A percentile compares a stretch with the other conserved stretches of the same genome.
Conservation (phyloP, 1,140 invertebrate species). For the Bemisia tabaci region DNA sequence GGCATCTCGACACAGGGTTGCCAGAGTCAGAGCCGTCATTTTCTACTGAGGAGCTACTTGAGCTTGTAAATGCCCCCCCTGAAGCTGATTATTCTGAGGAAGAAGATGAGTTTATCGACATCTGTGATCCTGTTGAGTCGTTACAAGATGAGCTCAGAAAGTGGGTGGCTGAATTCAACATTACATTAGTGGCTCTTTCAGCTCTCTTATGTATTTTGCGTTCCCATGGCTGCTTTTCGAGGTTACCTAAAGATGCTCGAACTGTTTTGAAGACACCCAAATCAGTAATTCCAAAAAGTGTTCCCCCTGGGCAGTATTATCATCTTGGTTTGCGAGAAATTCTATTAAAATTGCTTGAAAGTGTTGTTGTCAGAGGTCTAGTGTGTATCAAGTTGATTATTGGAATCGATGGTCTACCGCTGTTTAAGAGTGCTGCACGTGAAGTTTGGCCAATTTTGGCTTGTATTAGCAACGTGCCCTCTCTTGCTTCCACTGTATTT, state of each 20-base stretch:
- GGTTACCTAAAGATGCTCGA: constrained; percentile 8
- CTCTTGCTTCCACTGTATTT: constrained; percentile 7
- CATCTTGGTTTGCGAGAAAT: constrained; percentile 1
- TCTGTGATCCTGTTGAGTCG: too few relatives aligned
- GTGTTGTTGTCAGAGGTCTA: neutral
- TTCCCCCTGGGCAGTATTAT: constrained; percentile 4
- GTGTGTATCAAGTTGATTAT: constrained; percentile 6
- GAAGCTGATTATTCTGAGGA: too few relatives aligned
- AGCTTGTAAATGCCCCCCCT: too few relatives aligned
- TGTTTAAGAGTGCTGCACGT: constrained; percentile 16
- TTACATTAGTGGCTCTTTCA: constrained; percentile 1
- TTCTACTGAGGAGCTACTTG: too few relatives aligned
- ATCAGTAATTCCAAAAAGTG: neutral
- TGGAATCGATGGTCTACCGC: constrained; percentile 19
- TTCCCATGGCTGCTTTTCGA: neutral
- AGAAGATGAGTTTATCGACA: too few relatives aligned
- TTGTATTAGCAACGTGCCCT: constrained; percentile 6
- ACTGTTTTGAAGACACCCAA: constrained; percentile 3
- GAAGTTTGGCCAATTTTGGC: constrained; percentile 22
- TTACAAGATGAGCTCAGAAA: too few relatives aligned
- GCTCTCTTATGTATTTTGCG: constrained; percentile 8
- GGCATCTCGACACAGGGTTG: too few relatives aligned
- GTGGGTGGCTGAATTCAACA: constrained; percentile 4
- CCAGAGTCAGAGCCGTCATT: too few relatives aligned
- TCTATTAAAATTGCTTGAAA: constrained; percentile 4